Evolutionary conservation across 2,888 invertebrate species (phyloP), one percentile per base, ranked within the genome.

Genomic region (Pristionchus japonicus): DNA sequence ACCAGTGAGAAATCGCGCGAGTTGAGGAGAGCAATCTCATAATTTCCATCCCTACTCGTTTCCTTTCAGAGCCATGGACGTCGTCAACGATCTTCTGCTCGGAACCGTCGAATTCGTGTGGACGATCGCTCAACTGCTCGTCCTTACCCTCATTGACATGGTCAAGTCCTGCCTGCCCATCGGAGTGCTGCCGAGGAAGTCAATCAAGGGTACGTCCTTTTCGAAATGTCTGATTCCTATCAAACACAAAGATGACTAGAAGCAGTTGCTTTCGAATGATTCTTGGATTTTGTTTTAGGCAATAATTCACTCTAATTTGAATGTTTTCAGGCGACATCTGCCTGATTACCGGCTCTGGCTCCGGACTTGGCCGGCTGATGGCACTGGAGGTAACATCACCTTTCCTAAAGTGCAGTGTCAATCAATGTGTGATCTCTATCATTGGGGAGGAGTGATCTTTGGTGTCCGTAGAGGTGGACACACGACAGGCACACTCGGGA

Each of bases 321-420:
- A 20, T 49, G 23, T 1, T 52, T 85, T 40, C 95, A 86, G 97
- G 96, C 0, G 97, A 97, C 94, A 96, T 97, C 43, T 97, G 97
- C 20, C 95, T 98, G 88, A 96, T 98, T 31, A 98, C 98, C 0
- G 98, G 98, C 0, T 97, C 97, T 0, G 98, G 97, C 23, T 96
- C 97, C 0, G 97, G 97, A 2, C 96, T 97, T 83, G 97, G 97
- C 6, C 96, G 96, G 90, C 96, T 97, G 31, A 91, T 90, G 89
- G 90, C 91, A 17, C 88, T 89, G 74, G 92, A 77, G 43, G 77
- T 77, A 20, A 13, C 0, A 9, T 37, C 3, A 1, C 37, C 1
- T 20, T 77, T 77, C 27, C 31, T 1, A 13, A 3, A 34, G 64
- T 13, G n/a, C n/a, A n/a, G n/a, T n/a, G n/a, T n/a, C n/a, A n/a